Conservation (phyloP, 2,888 invertebrate species). For the Timandra comae region DNA sequence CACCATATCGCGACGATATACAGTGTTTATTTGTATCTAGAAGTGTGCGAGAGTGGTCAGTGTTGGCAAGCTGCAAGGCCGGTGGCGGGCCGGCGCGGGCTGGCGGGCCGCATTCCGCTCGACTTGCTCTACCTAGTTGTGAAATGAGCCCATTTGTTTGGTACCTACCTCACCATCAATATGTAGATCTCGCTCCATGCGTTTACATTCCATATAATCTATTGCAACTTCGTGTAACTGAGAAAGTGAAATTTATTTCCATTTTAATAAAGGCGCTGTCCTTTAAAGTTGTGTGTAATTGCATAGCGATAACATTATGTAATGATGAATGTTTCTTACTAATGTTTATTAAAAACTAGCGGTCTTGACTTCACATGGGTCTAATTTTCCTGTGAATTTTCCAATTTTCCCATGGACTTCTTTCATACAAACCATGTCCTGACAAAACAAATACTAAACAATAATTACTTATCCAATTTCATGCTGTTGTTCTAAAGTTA, state of each 20-base stretch:
- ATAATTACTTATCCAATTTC: too few species aligned
- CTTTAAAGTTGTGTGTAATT: too few species aligned
- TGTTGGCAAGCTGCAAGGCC: constrained; percentile 70
- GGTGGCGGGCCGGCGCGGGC: too few species aligned
- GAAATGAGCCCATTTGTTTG: constrained; percentile 58
- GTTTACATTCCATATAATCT: constrained; percentile 17
- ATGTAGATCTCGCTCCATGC: constrained; percentile 23
- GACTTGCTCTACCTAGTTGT: constrained; percentile 52
- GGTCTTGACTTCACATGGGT: too few species aligned
- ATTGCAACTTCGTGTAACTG: constrained; percentile 15
- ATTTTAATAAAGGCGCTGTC: constrained; percentile 14
- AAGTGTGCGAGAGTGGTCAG: constrained; percentile 64
- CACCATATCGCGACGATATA: constrained; percentile 35
- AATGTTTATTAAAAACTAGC: too few species aligned
- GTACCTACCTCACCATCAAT: constrained; percentile 40
- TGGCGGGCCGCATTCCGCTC: constrained; percentile 63
- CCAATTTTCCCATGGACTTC: too few species aligned
- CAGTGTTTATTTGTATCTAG: constrained; percentile 46
- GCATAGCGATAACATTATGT: too few species aligned
- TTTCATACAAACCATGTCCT: too few species aligned
- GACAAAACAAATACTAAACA: too few species aligned
- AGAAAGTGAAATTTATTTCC: constrained; percentile 21
- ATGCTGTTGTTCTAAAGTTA: too few species aligned
- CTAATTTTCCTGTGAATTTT: too few species aligned
- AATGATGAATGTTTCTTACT: too few species aligned